Conservation (phyloP, 2,888 invertebrate genomes). For the Tetragonisca angustula region DNA sequence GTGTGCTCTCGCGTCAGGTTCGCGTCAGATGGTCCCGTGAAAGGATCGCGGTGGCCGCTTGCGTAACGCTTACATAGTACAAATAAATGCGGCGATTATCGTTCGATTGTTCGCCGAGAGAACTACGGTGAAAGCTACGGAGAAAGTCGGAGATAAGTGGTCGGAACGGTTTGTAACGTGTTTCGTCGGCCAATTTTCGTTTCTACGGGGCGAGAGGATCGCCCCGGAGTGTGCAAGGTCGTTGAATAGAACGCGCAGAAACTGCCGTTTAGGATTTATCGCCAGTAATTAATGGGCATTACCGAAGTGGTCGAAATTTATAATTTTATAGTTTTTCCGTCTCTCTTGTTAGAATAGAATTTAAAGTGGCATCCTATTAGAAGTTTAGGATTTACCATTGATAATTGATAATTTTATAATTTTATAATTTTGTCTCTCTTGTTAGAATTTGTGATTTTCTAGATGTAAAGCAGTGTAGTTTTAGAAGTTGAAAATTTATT, state of each 20-base stretch:
- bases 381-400: too few species aligned
- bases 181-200: constrained; percentile 49
- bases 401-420: too few species aligned
- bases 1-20: neutral
- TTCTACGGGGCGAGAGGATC: constrained; percentile 31
- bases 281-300: neutral
- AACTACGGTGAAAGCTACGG: constrained; percentile 63
- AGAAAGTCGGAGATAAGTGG: constrained; percentile 66
- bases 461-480: too few species aligned
- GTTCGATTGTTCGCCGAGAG: constrained; percentile 61
- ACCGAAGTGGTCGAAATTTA: neutral
- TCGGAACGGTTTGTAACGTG: constrained; percentile 47
- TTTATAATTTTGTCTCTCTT: too few species aligned
- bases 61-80: constrained; percentile 55
- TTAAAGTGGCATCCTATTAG: too few species aligned
- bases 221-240: constrained; percentile 20
- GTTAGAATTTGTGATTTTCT: too few species aligned
- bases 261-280: constrained; percentile 12
- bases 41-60: constrained; percentile 54
- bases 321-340: too few species aligned
- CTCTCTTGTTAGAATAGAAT: too few species aligned
- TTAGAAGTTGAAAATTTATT: too few species aligned
- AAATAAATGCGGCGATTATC: constrained; percentile 68
- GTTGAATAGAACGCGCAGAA: neutral
- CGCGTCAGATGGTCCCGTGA: constrained; percentile 45